phyloP scores from a whole-genome alignment of 1,140 invertebrate genomes.

The Monomorium pharaonis region DNA sequence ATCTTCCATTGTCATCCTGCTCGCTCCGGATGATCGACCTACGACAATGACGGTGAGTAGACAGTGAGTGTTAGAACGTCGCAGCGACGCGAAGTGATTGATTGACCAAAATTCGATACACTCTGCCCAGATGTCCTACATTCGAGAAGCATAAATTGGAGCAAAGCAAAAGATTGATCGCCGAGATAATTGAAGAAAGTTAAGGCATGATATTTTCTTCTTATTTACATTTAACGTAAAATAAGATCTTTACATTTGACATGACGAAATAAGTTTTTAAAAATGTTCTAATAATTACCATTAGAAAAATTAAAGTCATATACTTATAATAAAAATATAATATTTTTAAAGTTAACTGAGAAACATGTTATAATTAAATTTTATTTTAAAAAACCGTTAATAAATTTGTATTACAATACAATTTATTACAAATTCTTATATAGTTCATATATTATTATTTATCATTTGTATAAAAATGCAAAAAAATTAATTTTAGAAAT shows the following conservation, averaged over 20 bases:
- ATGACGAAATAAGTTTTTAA: neutral
- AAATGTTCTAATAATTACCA: neutral
- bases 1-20: conserved; percentile 85
- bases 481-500: neutral
- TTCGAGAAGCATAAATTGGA: conserved; percentile 10
- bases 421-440: neutral
- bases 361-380: neutral
- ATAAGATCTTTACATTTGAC: neutral
- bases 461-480: neutral
- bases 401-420: neutral
- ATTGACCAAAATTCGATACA: conserved; percentile 45
- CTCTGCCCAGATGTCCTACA: conserved; percentile 58
- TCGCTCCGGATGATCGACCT: conserved; percentile 70
- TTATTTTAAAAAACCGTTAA: neutral
- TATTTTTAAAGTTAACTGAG: neutral
- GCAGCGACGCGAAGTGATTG: conserved; percentile 35
- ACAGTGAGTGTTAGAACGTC: conserved; percentile 58
- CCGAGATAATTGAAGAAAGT: neutral
- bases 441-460: neutral
- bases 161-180: neutral
- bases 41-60: conserved; percentile 61
- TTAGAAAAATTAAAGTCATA: neutral
- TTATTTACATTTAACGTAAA: neutral
- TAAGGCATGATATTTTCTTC: neutral
- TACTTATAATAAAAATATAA: neutral